phyloP scores from a whole-genome alignment of 2,113 vertebrate genomes.

The Varanus komodoensis region DNA sequence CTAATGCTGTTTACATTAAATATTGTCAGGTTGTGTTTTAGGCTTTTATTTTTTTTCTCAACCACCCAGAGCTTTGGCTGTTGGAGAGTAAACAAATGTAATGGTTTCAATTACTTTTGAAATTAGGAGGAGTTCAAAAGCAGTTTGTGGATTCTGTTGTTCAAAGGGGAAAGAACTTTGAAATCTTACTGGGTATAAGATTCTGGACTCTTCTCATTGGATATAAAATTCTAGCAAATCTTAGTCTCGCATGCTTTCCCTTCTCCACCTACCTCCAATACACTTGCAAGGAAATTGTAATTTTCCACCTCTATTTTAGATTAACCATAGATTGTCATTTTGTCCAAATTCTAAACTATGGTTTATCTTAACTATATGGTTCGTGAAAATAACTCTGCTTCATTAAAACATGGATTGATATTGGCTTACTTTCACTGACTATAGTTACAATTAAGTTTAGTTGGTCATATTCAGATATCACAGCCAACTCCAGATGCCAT shows the following conservation, averaged over 20 bases:
- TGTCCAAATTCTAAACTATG: neutral
- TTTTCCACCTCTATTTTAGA: neutral
- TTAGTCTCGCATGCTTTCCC: too few relatives aligned
- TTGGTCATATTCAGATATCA: neutral
- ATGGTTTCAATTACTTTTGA: neutral
- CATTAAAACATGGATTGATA: neutral
- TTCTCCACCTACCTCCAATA: neutral
- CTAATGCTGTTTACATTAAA: too few relatives aligned
- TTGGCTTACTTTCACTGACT: neutral
- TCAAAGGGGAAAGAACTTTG: neutral
- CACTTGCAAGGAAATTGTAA: neutral
- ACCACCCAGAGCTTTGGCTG: too few relatives aligned
- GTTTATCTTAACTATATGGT: neutral
- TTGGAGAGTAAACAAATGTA: too few relatives aligned
- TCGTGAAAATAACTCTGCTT: neutral
- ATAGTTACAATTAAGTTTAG: too few relatives aligned
- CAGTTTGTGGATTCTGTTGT: neutral
- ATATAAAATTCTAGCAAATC: too few relatives aligned
- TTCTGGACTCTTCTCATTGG: neutral
- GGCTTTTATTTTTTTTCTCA: too few relatives aligned
- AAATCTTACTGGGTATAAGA: neutral
- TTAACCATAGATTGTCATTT: neutral
- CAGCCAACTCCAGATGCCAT: neutral
- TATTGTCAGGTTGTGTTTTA: too few relatives aligned
- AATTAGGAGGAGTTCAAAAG: neutral